phyloP scores from a whole-genome alignment of 2,888 invertebrate species.

The Noctua pronuba region DNA sequence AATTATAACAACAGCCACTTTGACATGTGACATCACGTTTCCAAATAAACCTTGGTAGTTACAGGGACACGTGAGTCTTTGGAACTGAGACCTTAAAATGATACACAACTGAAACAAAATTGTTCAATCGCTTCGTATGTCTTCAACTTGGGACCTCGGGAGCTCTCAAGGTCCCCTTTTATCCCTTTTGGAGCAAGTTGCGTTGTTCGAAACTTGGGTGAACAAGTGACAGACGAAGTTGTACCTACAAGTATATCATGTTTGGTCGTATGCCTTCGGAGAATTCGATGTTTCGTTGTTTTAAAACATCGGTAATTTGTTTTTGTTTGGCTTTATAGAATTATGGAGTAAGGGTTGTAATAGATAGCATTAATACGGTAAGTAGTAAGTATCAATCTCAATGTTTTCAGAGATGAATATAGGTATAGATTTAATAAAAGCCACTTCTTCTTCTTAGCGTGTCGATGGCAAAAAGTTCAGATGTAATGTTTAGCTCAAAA shows the following conservation, averaged over 20 bases:
- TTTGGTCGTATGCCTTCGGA: constrained; percentile 25
- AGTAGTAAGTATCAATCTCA: background rate
- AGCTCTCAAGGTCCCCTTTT: constrained; percentile 46
- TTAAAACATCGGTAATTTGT: constrained; percentile 20
- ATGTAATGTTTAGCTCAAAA: too few relatives aligned
- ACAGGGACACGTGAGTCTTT: constrained; percentile 26
- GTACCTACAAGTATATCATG: constrained; percentile 38
- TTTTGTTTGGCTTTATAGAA: constrained; percentile 6
- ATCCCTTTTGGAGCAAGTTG: constrained; percentile 49
- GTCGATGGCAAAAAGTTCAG: too few relatives aligned
- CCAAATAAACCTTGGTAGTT: constrained; percentile 30
- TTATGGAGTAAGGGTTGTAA: background rate
- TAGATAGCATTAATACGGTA: background rate
- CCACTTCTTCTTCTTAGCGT: too few relatives aligned
- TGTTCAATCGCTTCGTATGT: constrained; percentile 28
- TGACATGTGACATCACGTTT: constrained; percentile 21
- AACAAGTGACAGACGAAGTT: constrained; percentile 47
- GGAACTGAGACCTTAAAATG: constrained; percentile 46
- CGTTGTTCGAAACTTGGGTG: constrained; percentile 49
- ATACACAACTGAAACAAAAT: constrained; percentile 37
- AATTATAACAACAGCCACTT: constrained; percentile 17
- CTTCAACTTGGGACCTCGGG: constrained; percentile 7
- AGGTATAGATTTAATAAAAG: background rate
- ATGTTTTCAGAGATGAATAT: background rate
- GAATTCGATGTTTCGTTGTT: constrained; percentile 21